Base-by-base conservation (phyloP, 2,888 invertebrate species). In the Thumatha senex region DNA sequence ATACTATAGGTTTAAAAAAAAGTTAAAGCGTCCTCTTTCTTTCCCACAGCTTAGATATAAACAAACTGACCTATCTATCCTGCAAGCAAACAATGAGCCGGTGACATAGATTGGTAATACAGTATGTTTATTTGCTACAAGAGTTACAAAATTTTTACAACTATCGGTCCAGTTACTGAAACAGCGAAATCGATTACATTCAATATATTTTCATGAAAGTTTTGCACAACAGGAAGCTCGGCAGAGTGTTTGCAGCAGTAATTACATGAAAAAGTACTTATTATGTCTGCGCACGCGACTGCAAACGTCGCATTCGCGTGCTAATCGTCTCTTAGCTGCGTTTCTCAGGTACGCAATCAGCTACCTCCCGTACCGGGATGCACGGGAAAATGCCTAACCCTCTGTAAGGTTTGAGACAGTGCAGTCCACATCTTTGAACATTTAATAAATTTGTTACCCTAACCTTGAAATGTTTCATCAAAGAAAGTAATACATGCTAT, bases 201-300 rank as follows among this genome's bases (percentile, higher is more conserved):
- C n/a, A n/a, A n/a, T n/a, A n/a, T n/a, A n/a, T 54, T 58, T 62
- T 57, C 61, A 60, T 56, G 69, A 62, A 64, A 64, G 49, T 45
- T 63, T 69, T 72, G 64, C 73, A 67, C 72, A 74, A 75, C 52
- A 63, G 65, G 67, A 65, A 67, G 57, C 55, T 53, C 55, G 8
- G 30, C 14, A 60, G 51, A 53, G 54, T 51, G 49, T 51, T 49
- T 58, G 42, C 41, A 49, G 59, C 59, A 64, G 5, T 8, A 10
- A 71, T 76, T 74, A 72, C 63, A 56, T 63, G 70, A 73, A 74
- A 2, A 74, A 74, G 64, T 72, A 63, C 53, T 63, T 55, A 56
- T 59, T 54, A 56, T 38, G 41, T 47, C 13, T 39, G 55, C 48
- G 61, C 70, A 67, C 62, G 58, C 53, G 48, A 60, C 52, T 60